Conservation (phyloP, 2,113 vertebrate species). For the Pardalotus punctatus region DNA sequence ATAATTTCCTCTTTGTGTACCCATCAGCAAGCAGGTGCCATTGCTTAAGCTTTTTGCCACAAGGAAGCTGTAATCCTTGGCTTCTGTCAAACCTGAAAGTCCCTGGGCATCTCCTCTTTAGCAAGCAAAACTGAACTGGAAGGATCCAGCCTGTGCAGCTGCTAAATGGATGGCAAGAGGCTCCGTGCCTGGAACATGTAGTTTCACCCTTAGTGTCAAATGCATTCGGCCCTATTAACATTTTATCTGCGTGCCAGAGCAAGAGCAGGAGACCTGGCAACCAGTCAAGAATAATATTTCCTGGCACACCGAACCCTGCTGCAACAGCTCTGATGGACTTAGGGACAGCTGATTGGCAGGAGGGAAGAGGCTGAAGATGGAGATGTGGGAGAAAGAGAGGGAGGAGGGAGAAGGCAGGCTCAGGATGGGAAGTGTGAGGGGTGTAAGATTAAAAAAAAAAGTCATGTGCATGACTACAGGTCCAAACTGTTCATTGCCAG, state of each 20-base stretch:
- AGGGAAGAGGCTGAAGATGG: background rate
- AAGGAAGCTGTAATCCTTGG: background rate
- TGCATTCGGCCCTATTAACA: constrained; percentile 13
- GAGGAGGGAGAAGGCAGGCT: background rate
- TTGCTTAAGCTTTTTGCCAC: background rate
- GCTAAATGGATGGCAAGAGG: background rate
- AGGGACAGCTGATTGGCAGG: background rate
- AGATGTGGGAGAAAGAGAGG: background rate
- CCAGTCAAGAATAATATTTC: constrained; percentile 12
- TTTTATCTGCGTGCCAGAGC: constrained; percentile 7
- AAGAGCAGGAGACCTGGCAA: constrained; percentile 34
- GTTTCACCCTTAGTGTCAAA: constrained; percentile 14
- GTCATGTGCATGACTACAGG: rapidly evolving
- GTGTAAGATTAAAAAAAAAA: background rate
- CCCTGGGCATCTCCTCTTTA: background rate
- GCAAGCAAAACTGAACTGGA: background rate
- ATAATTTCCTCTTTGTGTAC: background rate
- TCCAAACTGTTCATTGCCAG: background rate
- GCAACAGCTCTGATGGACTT: background rate
- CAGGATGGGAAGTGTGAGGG: background rate
- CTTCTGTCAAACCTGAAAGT: background rate
- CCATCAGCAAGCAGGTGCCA: background rate
- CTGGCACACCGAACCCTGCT: background rate
- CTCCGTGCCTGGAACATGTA: background rate
- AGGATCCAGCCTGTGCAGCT: background rate